phyloP scores from a whole-genome alignment of 1,140 invertebrate species.

The Musca vetustissima region DNA sequence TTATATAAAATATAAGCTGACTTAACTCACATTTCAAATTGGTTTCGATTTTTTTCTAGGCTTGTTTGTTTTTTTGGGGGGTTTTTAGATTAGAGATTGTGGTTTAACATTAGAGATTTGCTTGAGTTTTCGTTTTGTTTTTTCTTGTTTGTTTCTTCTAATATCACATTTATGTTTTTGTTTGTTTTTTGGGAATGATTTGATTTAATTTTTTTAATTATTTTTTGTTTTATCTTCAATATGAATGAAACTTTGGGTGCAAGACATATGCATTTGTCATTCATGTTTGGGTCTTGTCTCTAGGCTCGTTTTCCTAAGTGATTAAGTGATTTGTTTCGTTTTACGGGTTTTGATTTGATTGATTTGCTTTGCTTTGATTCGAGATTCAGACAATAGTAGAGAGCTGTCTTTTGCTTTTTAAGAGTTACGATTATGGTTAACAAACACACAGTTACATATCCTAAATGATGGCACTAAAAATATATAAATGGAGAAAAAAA shows the following conservation, averaged over 20 bases:
- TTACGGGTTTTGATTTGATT: too few relatives aligned
- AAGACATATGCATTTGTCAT: too few relatives aligned
- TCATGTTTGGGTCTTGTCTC: too few relatives aligned
- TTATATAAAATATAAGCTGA: neutral
- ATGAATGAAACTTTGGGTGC: neutral
- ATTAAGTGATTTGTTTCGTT: too few relatives aligned
- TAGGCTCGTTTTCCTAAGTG: too few relatives aligned
- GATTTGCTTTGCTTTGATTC: neutral
- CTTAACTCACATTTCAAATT: constrained; percentile 14
- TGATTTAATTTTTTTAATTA: too few relatives aligned
- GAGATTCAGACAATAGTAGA: neutral
- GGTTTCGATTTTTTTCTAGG: too few relatives aligned
- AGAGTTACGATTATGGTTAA: constrained; percentile 2
- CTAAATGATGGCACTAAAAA: constrained; percentile 57
- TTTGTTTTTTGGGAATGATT: constrained; percentile 5
- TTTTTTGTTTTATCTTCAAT: too few relatives aligned
- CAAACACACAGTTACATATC: constrained; percentile 52
- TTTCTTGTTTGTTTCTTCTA: constrained; percentile 2
- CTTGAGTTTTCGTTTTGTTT: neutral
- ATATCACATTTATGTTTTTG: constrained; percentile 24
- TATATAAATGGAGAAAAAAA: constrained; percentile 48
- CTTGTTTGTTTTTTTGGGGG: too few relatives aligned
- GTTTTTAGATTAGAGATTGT: too few relatives aligned
- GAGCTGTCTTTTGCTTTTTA: too few relatives aligned
- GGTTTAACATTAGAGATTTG: too few relatives aligned